Conservation (phyloP, 2,888 invertebrate species). For the Leptopilina drosophilae region DNA sequence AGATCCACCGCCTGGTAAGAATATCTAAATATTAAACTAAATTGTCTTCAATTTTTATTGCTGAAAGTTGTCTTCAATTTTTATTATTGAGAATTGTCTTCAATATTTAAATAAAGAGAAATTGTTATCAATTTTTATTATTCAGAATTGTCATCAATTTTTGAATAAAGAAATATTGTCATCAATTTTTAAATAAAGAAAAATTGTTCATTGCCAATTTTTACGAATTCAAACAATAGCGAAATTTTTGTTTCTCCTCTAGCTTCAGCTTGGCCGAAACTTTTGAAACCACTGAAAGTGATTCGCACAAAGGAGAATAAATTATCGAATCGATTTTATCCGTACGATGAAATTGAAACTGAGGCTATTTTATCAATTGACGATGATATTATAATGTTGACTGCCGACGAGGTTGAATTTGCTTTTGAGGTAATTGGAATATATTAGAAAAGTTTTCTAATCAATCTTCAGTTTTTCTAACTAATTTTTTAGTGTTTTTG, state of each 20-base stretch:
- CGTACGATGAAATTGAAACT: constrained; percentile 97
- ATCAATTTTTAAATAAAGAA: too few species aligned
- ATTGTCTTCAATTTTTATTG: neutral
- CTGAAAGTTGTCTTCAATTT: neutral
- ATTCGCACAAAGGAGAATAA: constrained; percentile 94
- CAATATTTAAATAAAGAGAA: too few species aligned
- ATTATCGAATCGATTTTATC: constrained; percentile 96
- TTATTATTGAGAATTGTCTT: neutral
- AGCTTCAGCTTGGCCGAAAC: constrained; percentile 93
- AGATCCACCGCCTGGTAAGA: constrained; percentile 90
- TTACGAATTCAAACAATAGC: too few species aligned
- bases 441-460: too few species aligned
- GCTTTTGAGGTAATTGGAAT: constrained; percentile 82
- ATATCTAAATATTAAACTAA: constrained; percentile 45
- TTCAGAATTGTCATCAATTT: neutral
- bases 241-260: constrained; percentile 62
- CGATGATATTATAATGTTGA: constrained; percentile 97
- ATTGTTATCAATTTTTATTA: too few species aligned
- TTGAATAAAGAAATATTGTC: constrained; percentile 31
- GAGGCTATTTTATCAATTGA: constrained; percentile 97
- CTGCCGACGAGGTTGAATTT: constrained; percentile 96
- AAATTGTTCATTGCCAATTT: too few species aligned
- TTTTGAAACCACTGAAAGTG: constrained; percentile 92
- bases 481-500: too few species aligned
- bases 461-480: too few species aligned